These are phyloP conservation scores for Orthosia gracilis DNA, from an alignment of 2,888 invertebrate species.

Conservation along the genomic window DNA sequence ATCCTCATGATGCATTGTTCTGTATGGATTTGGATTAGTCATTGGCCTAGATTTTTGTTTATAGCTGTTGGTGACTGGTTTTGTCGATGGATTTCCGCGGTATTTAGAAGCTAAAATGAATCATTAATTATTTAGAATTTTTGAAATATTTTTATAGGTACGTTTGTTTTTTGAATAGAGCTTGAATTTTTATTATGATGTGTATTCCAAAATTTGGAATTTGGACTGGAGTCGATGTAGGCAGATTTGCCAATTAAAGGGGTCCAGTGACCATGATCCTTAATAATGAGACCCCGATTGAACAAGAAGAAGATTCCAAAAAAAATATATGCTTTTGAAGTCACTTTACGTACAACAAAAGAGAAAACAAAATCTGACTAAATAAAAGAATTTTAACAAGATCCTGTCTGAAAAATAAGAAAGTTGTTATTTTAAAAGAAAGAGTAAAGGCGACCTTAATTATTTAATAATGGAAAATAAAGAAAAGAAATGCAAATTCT, in stretches of 20 bases:
- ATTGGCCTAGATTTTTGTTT: slow-evolving; percentile 60
- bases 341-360: too few relatives aligned
- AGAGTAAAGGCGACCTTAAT: slow-evolving; percentile 45
- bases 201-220: not conserved
- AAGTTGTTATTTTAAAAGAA: slow-evolving; percentile 35
- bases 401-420: not conserved
- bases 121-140: too few relatives aligned
- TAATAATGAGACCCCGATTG: too few relatives aligned
- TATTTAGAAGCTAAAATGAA: not conserved
- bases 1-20: slow-evolving; percentile 64
- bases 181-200: not conserved
- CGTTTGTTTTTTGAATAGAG: not conserved
- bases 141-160: too few relatives aligned
- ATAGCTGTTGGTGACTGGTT: slow-evolving; percentile 29
- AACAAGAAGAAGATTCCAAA: too few relatives aligned
- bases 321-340: not conserved
- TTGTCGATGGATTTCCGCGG: slow-evolving; percentile 31
- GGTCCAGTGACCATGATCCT: too few relatives aligned
- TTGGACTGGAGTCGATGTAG: too few relatives aligned
- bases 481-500: slow-evolving; percentile 36
- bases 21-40: slow-evolving; percentile 56
- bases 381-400: slow-evolving; percentile 26
- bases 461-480: slow-evolving; percentile 37
- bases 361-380: not conserved
- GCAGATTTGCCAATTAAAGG: too few relatives aligned